phyloP scores from a whole-genome alignment of 1,140 invertebrate species.

The Pseudobourletiella spinata region DNA sequence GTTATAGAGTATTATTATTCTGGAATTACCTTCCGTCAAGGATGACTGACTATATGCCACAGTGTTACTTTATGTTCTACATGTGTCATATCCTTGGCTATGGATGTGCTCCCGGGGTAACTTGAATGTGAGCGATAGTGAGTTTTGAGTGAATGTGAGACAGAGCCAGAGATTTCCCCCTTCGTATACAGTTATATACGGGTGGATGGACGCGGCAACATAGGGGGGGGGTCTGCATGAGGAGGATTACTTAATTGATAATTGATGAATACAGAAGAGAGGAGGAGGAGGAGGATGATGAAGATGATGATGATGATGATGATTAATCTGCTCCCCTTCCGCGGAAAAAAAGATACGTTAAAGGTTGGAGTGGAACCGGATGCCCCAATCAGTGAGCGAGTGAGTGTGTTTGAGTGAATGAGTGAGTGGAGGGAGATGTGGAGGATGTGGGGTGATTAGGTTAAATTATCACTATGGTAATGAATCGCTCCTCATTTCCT shows the following conservation, averaged over 20 bases:
- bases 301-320: no score
- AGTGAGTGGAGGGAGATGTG: no score
- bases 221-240: conserved; percentile 17
- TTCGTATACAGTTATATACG: no score
- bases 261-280: conserved; percentile 30
- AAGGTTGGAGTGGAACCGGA: conserved; percentile 24
- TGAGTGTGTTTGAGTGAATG: no score
- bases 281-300: no score
- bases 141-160: no score
- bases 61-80: background rate
- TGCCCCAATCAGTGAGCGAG: conserved; percentile 22
- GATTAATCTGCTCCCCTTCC: conserved; percentile 28
- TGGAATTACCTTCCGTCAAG: no score
- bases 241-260: conserved; percentile 32
- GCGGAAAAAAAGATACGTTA: conserved; percentile 14
- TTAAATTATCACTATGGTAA: conserved; percentile 29
- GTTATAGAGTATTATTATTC: no score
- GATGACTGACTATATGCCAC: no score
- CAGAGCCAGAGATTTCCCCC: no score
- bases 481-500: conserved; percentile 28
- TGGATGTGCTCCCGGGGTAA: background rate
- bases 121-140: no score
- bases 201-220: no score
- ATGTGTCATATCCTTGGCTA: background rate
- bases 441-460: conserved; percentile 20